Percentiles rank a stretch among this genome's conserved stretches.
Evolutionary conservation across 2,888 invertebrate genomes (phyloP).

Genomic region (Drosophila quinaria): DNA sequence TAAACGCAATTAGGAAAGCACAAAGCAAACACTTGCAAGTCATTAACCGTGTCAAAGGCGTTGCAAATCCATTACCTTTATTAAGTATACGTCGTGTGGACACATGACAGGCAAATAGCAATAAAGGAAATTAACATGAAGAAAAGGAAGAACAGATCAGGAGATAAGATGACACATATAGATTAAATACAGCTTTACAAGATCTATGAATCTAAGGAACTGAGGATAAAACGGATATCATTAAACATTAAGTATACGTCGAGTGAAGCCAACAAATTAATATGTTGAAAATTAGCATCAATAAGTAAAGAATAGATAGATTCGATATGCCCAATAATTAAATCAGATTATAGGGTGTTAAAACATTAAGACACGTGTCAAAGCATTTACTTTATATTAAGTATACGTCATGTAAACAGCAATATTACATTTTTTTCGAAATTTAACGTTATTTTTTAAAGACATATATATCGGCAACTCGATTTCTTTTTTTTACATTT

Average conservation of each 20-base stretch:
- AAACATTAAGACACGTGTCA: neutral
- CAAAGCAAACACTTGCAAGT: slow-evolving; percentile 74
- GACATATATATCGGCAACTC: no score
- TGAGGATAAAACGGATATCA: slow-evolving; percentile 39
- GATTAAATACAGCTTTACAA: neutral
- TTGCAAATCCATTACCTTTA: slow-evolving; percentile 62
- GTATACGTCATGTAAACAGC: neutral
- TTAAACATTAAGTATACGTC: slow-evolving; percentile 27
- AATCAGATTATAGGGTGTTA: neutral
- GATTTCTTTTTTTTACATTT: no score
- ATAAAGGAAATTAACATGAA: slow-evolving; percentile 18
- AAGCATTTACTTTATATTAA: neutral
- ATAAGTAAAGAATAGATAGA: neutral
- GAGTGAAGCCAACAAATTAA: neutral
- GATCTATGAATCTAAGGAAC: slow-evolving; percentile 7
- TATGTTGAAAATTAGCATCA: neutral
- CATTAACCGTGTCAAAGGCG: slow-evolving; percentile 78
- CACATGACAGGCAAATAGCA: slow-evolving; percentile 5
- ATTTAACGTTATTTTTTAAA: no score
- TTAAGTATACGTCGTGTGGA: slow-evolving; percentile 64
- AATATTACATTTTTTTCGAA: no score
- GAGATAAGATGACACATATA: slow-evolving; percentile 6
- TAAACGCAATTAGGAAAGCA: slow-evolving; percentile 70
- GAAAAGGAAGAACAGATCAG: slow-evolving; percentile 2
- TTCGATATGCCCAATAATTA: neutral